These are phyloP conservation scores for Miltochrista miniata DNA, from an alignment of 2,888 invertebrate species.

Conservation along the genomic window DNA sequence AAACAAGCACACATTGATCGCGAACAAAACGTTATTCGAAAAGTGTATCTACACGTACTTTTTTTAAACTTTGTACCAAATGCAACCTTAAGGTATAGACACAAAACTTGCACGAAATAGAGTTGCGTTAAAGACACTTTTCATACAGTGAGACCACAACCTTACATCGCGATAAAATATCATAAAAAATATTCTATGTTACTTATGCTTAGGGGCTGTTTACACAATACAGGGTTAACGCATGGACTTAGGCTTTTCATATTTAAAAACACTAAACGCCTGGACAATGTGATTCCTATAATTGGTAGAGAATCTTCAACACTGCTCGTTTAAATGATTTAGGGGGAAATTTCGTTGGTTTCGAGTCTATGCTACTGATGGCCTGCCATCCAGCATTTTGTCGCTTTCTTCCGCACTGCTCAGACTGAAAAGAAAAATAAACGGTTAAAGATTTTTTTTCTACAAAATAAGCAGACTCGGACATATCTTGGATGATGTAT, in stretches of 20 bases:
- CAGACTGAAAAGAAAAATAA: constrained; percentile 69
- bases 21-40: constrained; percentile 41
- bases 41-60: constrained; percentile 39
- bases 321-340: constrained; percentile 44
- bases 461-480: too few relatives aligned
- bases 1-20: constrained; percentile 53
- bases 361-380: constrained; percentile 84
- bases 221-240: neutral
- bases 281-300: constrained; percentile 9
- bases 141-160: constrained; percentile 18
- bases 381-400: constrained; percentile 89
- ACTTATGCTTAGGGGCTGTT: constrained; percentile 42
- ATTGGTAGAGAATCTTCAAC: constrained; percentile 40
- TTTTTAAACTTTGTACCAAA: constrained; percentile 72
- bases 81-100: constrained; percentile 63
- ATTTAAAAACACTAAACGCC: too few relatives aligned
- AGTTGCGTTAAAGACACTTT: constrained; percentile 46
- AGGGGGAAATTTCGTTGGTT: constrained; percentile 53
- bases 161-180: constrained; percentile 35
- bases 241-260: too few relatives aligned
- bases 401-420: constrained; percentile 89
- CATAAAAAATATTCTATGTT: constrained; percentile 67
- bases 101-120: constrained; percentile 43
- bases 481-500: too few relatives aligned
- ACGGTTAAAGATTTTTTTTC: too few relatives aligned